phyloP scores from a whole-genome alignment of 1,140 invertebrate genomes.

The Batillaria attramentaria region DNA sequence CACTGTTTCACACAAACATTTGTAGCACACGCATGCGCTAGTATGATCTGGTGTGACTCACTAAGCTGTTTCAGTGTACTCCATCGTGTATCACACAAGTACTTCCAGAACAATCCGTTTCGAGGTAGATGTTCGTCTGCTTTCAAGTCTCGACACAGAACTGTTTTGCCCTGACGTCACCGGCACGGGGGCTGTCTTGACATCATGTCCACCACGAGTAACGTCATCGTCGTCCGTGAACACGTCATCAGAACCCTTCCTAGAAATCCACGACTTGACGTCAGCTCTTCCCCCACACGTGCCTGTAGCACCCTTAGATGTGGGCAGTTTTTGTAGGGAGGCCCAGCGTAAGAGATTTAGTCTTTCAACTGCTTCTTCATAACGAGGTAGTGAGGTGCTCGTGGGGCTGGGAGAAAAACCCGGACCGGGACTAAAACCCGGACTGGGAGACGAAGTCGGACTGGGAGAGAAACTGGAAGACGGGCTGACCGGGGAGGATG shows the following conservation, averaged over 20 bases:
- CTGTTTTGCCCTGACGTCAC: too few relatives aligned
- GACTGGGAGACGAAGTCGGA: conserved; percentile 8
- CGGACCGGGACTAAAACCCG: not conserved
- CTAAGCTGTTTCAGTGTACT: too few relatives aligned
- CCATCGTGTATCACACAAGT: not conserved
- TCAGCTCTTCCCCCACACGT: not conserved
- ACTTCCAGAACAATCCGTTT: conserved; percentile 17
- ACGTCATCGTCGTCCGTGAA: conserved; percentile 17
- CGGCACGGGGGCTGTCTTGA: not conserved
- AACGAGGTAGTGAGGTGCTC: not conserved
- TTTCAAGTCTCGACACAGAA: not conserved
- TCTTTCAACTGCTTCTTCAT: conserved; percentile 10
- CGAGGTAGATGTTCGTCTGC: not conserved
- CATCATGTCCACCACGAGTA: not conserved
- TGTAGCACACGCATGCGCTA: too few relatives aligned
- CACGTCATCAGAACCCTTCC: conserved; percentile 1
- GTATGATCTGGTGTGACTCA: too few relatives aligned
- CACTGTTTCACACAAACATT: too few relatives aligned
- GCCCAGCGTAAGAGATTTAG: conserved; percentile 9
- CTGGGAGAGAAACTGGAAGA: not conserved
- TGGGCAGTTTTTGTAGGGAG: conserved; percentile 11
- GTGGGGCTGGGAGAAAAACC: not conserved
- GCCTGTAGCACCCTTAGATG: not conserved
- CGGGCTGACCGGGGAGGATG: not conserved
- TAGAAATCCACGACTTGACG: not conserved